phyloP scores from a whole-genome alignment of 2,888 invertebrate genomes.

The Caenorhabditis sulstoni region DNA sequence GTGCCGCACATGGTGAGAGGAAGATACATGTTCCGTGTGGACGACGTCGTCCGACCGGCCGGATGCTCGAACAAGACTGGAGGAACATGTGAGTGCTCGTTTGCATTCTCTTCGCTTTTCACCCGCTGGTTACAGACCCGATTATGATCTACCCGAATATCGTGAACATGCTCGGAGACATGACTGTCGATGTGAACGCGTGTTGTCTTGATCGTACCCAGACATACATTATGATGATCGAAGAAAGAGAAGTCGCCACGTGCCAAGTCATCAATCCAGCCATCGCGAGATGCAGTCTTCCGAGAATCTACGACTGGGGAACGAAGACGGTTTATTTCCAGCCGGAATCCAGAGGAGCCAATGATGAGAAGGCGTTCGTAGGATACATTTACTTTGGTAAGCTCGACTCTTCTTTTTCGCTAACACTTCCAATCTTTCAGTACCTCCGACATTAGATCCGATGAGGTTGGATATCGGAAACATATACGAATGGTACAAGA shows the following conservation, averaged over 20 bases:
- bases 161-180: slow-evolving; percentile 97
- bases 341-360: slow-evolving; percentile 77
- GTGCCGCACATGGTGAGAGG: slow-evolving; percentile 83
- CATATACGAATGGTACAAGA: slow-evolving; percentile 79
- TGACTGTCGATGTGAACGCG: slow-evolving; percentile 95
- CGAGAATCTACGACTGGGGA: slow-evolving; percentile 80
- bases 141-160: slow-evolving; percentile 86
- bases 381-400: slow-evolving; percentile 80
- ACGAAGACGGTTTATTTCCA: slow-evolving; percentile 80
- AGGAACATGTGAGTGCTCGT: slow-evolving; percentile 75
- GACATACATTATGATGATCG: slow-evolving; percentile 79
- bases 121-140: slow-evolving; percentile 69
- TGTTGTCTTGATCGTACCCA: slow-evolving; percentile 88
- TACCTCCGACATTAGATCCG: slow-evolving; percentile 80
- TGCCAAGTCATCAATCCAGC: slow-evolving; percentile 78
- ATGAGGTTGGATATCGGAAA: slow-evolving; percentile 79
- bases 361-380: slow-evolving; percentile 79
- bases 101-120: too few relatives aligned
- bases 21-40: slow-evolving; percentile 93
- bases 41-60: slow-evolving; percentile 93
- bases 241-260: slow-evolving; percentile 78
- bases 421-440: too few relatives aligned
- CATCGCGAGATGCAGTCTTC: slow-evolving; percentile 78
- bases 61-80: slow-evolving; percentile 85
- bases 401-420: not conserved